Percentiles rank a stretch among this genome's conserved stretches.
Evolutionary conservation across 2,888 invertebrate species (phyloP).

Genomic region (Lithophane ornitopus): DNA sequence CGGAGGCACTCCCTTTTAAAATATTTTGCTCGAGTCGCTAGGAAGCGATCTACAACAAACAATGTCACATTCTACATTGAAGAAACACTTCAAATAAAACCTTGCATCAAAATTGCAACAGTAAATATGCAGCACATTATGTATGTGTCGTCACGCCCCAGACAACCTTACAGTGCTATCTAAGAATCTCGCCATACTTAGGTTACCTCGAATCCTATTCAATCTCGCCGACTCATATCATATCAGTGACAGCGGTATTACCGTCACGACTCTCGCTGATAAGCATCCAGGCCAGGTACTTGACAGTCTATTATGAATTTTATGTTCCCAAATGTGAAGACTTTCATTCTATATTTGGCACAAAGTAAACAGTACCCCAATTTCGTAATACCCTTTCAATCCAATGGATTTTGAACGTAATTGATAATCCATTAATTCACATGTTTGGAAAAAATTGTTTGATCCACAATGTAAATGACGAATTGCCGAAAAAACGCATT

Average conservation of each 20-base stretch:
- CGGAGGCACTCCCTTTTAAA: no score
- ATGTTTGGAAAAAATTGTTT: not conserved
- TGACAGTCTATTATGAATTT: conserved; percentile 13
- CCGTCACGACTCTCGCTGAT: conserved; percentile 60
- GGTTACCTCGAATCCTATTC: conserved; percentile 56
- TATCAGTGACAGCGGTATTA: conserved; percentile 56
- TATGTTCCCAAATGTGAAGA: conserved; percentile 1
- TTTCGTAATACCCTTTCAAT: not conserved
- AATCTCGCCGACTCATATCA: conserved; percentile 53
- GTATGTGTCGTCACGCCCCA: conserved; percentile 51
- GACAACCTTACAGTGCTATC: conserved; percentile 64
- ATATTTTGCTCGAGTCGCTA: no score
- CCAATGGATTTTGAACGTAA: not conserved
- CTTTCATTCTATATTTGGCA: not conserved
- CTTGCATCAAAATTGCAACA: conserved; percentile 47
- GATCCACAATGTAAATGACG: not conserved
- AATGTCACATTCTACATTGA: not conserved
- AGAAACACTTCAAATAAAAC: conserved; percentile 19
- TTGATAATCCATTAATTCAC: not conserved
- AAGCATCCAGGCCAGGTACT: conserved; percentile 37
- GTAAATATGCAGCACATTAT: conserved; percentile 42
- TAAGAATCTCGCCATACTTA: conserved; percentile 51
- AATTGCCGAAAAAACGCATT: not conserved
- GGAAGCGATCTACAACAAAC: no score
- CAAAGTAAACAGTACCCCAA: not conserved